Conservation (phyloP, 2,888 invertebrate species). For the Hyposoter dolosus region DNA sequence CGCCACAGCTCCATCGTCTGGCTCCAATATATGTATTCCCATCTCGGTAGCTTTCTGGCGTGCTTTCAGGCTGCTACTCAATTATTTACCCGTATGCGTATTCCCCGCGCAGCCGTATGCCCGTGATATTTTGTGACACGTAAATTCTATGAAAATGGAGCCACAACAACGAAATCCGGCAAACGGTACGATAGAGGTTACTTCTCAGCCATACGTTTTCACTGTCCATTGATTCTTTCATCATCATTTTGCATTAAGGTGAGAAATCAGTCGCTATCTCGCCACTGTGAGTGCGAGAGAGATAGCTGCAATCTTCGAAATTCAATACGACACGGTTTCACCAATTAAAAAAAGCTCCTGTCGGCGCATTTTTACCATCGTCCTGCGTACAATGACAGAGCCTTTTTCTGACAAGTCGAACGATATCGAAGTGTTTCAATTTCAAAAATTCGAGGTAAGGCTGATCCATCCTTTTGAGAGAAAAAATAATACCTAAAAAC, state of each 20-base stretch:
- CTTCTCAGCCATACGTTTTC: neutral
- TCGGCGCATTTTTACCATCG: too few relatives aligned
- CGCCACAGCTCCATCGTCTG: slow-evolving; percentile 74
- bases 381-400: too few relatives aligned
- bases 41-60: slow-evolving; percentile 73
- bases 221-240: neutral
- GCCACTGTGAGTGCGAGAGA: too few relatives aligned
- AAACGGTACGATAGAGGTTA: neutral
- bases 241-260: neutral
- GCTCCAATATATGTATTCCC: slow-evolving; percentile 79
- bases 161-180: neutral
- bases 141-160: slow-evolving; percentile 22
- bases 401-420: too few relatives aligned
- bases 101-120: slow-evolving; percentile 14
- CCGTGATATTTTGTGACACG: slow-evolving; percentile 4
- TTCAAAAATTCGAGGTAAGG: too few relatives aligned
- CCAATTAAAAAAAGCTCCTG: too few relatives aligned
- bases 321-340: too few relatives aligned
- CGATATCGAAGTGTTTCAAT: too few relatives aligned
- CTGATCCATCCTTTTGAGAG: too few relatives aligned
- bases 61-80: slow-evolving; percentile 17
- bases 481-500: too few relatives aligned
- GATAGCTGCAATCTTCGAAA: too few relatives aligned
- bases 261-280: too few relatives aligned
- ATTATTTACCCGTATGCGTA: slow-evolving; percentile 44